A percentile compares a stretch with the other conserved stretches of the same genome.
Conservation (phyloP, 2,888 invertebrate species). For the Bombyx huttoni region DNA sequence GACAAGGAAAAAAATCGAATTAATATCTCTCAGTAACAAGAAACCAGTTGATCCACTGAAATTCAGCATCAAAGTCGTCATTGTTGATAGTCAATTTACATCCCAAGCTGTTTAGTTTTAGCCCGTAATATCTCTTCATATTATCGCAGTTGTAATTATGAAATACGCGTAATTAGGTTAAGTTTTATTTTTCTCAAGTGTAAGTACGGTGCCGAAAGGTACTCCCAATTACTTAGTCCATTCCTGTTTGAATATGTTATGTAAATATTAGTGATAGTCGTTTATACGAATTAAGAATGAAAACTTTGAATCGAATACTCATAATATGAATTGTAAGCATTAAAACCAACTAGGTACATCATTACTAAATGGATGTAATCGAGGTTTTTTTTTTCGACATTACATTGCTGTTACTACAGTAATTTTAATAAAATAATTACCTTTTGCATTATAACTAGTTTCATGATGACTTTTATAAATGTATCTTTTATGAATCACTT, state of each 20-base stretch:
- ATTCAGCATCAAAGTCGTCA: conserved; percentile 37
- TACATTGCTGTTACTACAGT: background rate
- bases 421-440: background rate
- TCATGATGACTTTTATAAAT: background rate
- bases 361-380: conserved; percentile 16
- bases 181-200: conserved; percentile 15
- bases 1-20: background rate
- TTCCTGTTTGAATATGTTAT: conserved; percentile 27
- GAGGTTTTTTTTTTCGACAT: background rate
- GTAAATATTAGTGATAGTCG: conserved; percentile 60
- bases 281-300: conserved; percentile 27
- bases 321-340: background rate
- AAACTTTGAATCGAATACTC: conserved; percentile 8
- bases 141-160: conserved; percentile 23
- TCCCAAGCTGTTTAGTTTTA: conserved; percentile 44
- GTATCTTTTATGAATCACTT: conserved; percentile 1
- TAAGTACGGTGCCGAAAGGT: conserved; percentile 14
- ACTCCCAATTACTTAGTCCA: conserved; percentile 11
- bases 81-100: conserved; percentile 59
- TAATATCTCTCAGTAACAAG: background rate
- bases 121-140: conserved; percentile 24
- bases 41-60: background rate
- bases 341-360: conserved; percentile 7
- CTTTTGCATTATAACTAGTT: background rate
- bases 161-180: conserved; percentile 21